Evolutionary conservation across 2,113 vertebrate genomes (phyloP).

Genomic region (Megaleporinus macrocephalus): DNA sequence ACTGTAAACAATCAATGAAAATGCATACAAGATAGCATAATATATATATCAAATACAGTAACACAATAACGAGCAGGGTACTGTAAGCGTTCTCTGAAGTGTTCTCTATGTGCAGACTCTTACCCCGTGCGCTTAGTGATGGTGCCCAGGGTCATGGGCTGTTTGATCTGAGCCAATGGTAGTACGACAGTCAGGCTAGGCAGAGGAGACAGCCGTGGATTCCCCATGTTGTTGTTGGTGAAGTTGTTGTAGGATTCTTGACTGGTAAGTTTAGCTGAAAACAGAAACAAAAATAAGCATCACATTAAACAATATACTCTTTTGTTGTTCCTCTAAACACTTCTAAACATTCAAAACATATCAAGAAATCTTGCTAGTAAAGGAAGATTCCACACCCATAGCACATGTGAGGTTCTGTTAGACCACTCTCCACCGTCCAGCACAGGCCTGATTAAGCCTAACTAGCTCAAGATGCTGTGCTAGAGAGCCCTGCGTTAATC

Average conservation of each 20-base stretch:
- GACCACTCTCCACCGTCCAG: slow-evolving; percentile 58
- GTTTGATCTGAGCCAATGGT: slow-evolving; percentile 96
- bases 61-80: not conserved
- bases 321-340: too few species aligned
- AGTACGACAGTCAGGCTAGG: slow-evolving; percentile 90
- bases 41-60: not conserved
- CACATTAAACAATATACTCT: not conserved
- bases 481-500: slow-evolving; percentile 61
- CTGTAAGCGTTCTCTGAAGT: too few species aligned
- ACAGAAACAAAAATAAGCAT: not conserved
- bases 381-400: not conserved
- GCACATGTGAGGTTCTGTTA: slow-evolving; percentile 5
- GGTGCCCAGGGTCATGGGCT: slow-evolving; percentile 95
- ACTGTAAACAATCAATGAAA: not conserved
- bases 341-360: not conserved
- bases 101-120: slow-evolving; percentile 57
- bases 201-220: slow-evolving; percentile 90
- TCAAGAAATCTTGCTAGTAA: not conserved
- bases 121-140: slow-evolving; percentile 98
- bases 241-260: slow-evolving; percentile 97
- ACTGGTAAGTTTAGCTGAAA: slow-evolving; percentile 84
- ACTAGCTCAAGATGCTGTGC: slow-evolving; percentile 76
- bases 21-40: not conserved
- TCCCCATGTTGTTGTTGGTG: slow-evolving; percentile 94
- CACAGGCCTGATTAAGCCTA: slow-evolving; percentile 68